Evolutionary conservation across 2,888 invertebrate genomes (phyloP).

Genomic region (Ornithoptera alexandrae): DNA sequence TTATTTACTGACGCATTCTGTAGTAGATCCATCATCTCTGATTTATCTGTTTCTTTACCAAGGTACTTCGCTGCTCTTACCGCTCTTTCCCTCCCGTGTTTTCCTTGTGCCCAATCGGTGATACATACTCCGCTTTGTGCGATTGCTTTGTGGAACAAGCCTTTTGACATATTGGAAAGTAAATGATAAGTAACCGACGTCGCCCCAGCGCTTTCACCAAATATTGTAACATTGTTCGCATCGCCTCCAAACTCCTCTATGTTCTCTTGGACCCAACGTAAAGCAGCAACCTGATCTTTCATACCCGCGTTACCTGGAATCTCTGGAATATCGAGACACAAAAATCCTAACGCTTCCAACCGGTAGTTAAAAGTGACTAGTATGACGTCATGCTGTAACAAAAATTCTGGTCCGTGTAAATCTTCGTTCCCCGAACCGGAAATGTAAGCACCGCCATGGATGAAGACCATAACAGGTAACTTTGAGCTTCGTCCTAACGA

Average conservation of each 20-base stretch:
- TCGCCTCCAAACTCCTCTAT: constrained; percentile 50
- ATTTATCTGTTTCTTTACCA: constrained; percentile 38
- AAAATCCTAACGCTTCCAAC: constrained; percentile 52
- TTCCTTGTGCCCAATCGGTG: constrained; percentile 38
- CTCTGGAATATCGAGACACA: constrained; percentile 49
- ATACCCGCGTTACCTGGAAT: constrained; percentile 58
- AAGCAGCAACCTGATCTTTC: constrained; percentile 54
- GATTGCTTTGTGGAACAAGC: constrained; percentile 54
- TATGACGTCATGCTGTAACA: constrained; percentile 58
- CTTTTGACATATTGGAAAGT: constrained; percentile 54
- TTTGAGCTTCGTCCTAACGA: constrained; percentile 38
- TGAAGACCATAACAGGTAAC: constrained; percentile 59
- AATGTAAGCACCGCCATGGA: constrained; percentile 58
- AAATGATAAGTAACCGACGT: constrained; percentile 54
- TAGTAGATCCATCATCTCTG: constrained; percentile 38
- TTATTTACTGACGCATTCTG: constrained; percentile 37
- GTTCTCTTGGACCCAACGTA: constrained; percentile 49
- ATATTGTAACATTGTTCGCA: constrained; percentile 49
- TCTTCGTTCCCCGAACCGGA: constrained; percentile 50
- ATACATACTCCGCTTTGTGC: constrained; percentile 51
- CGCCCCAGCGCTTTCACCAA: constrained; percentile 59
- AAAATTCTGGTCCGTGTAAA: constrained; percentile 51
- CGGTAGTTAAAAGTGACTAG: constrained; percentile 63
- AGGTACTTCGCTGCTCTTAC: constrained; percentile 39
- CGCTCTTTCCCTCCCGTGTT: constrained; percentile 37